A percentile compares a stretch with the other conserved stretches of the same genome.
These are phyloP conservation scores for Gobio occitaniae DNA, from an alignment of 2,797 vertebrate species.

Conservation along the genomic window DNA sequence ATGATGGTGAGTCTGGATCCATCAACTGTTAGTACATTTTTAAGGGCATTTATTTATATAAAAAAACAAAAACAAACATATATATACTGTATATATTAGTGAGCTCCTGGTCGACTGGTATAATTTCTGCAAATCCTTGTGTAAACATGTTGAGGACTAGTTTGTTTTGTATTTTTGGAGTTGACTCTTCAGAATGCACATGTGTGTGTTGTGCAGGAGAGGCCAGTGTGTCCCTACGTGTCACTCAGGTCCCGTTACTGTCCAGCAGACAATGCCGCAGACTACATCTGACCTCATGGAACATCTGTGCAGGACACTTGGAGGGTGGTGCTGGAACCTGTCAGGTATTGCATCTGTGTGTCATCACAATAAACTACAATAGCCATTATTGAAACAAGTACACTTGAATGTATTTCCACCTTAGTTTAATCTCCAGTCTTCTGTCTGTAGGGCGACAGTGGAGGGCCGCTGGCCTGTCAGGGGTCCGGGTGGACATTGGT, in stretches of 20 bases:
- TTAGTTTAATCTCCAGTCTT: not conserved
- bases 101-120: not conserved
- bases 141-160: not conserved
- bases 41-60: not conserved
- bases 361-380: not conserved
- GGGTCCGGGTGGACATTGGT: conserved; percentile 81
- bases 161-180: conserved; percentile 24
- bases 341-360: conserved; percentile 76
- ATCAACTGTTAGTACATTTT: not conserved
- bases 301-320: conserved; percentile 84
- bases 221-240: conserved; percentile 79
- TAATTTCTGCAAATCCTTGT: not conserved
- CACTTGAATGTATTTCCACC: not conserved
- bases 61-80: too few species aligned
- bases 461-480: conserved; percentile 82
- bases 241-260: conserved; percentile 81
- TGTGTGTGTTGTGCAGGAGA: conserved; percentile 74
- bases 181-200: not conserved
- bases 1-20: conserved; percentile 74
- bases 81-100: too few species aligned
- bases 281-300: conserved; percentile 80
- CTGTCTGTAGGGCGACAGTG: conserved; percentile 77
- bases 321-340: conserved; percentile 84
- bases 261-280: conserved; percentile 81
- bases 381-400: not conserved